Evolutionary conservation across 2,113 vertebrate species (phyloP).

Genomic region (Nesogale talazaci): DNA sequence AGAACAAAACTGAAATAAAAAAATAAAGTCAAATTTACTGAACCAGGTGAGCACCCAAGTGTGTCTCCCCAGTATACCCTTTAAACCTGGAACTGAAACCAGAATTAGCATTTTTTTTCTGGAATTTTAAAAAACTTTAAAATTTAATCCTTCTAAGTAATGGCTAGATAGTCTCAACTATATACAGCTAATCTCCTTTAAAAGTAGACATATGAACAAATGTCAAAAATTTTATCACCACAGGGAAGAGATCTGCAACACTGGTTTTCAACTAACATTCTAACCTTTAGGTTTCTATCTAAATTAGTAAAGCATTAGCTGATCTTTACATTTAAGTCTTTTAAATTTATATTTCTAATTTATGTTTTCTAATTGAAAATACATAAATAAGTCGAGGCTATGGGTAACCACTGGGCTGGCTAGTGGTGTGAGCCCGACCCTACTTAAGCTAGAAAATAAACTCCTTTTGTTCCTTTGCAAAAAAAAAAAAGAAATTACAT

Average conservation of each 20-base stretch:
- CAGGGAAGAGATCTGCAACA: background rate
- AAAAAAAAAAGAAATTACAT: background rate
- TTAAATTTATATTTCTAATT: background rate
- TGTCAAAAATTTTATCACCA: background rate
- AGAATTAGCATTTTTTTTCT: background rate
- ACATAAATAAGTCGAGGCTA: background rate
- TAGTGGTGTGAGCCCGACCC: too few species aligned
- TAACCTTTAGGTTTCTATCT: background rate
- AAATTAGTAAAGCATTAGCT: background rate
- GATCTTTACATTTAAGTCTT: background rate
- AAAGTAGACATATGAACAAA: background rate
- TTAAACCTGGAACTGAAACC: too few species aligned
- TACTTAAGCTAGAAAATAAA: too few species aligned
- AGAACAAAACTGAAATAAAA: background rate
- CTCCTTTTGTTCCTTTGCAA: too few species aligned
- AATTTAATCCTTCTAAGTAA: too few species aligned
- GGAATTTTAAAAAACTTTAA: background rate
- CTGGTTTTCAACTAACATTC: background rate
- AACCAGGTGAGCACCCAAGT: too few species aligned
- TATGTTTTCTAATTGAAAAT: slow-evolving; percentile 6
- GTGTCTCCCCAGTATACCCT: too few species aligned
- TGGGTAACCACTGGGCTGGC: too few species aligned
- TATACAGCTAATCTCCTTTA: background rate
- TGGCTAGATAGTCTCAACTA: background rate
- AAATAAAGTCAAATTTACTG: too few species aligned